Conservation (phyloP, 2,888 invertebrate species). For the Hyalella azteca region DNA sequence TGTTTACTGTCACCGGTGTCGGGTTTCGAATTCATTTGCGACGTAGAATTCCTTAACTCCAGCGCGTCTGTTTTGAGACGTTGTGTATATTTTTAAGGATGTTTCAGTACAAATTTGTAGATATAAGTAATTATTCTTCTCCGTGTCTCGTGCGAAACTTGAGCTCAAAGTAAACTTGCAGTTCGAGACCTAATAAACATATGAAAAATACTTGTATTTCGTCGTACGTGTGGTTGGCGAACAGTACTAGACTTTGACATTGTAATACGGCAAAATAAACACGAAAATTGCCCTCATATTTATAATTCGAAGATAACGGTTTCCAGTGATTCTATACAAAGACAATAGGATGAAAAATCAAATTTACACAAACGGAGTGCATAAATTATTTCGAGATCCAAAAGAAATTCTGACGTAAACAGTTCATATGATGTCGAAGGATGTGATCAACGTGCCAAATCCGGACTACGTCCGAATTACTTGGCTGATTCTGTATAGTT, state of each 20-base stretch:
- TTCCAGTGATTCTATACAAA: not conserved
- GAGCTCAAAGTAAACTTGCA: not conserved
- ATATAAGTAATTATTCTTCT: not conserved
- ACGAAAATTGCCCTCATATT: not conserved
- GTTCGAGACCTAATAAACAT: not conserved
- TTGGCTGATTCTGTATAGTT: too few species aligned
- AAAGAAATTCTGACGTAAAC: too few species aligned
- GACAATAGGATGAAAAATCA: too few species aligned
- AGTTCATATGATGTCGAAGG: too few species aligned
- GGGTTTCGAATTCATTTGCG: not conserved
- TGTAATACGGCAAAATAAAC: not conserved
- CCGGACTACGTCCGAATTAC: too few species aligned
- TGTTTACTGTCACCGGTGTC: not conserved
- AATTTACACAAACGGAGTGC: too few species aligned
- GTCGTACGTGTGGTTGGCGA: not conserved
- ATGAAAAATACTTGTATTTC: not conserved
- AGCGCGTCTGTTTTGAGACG: not conserved
- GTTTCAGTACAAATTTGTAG: slow-evolving; percentile 13
- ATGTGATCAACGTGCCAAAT: too few species aligned
- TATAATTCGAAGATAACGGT: not conserved
- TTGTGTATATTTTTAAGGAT: slow-evolving; percentile 4
- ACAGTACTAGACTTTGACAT: not conserved
- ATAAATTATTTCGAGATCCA: too few species aligned
- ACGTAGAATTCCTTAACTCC: not conserved
- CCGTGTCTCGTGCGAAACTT: not conserved